These are phyloP conservation scores for Labeo rohita DNA, from an alignment of 2,113 vertebrate genomes.

Conservation along the genomic window DNA sequence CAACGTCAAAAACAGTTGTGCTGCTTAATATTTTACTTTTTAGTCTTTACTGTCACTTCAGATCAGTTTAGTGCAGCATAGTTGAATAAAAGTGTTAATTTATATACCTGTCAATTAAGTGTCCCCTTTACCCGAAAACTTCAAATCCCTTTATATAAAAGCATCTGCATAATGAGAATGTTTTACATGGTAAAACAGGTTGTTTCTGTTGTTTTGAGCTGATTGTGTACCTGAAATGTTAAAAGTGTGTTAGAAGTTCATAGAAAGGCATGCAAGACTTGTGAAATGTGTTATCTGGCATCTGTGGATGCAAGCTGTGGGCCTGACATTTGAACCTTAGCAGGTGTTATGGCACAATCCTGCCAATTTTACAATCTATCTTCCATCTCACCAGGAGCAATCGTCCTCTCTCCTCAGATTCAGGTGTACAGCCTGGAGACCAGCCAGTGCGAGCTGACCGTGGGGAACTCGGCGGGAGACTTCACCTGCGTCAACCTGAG, in stretches of 20 bases:
- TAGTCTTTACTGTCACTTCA: not conserved
- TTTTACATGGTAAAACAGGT: not conserved
- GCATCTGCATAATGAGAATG: not conserved
- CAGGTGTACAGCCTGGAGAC: conserved; percentile 90
- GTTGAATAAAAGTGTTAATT: not conserved
- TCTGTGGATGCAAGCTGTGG: conserved; percentile 33
- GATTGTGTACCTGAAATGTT: not conserved
- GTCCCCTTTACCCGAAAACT: not conserved
- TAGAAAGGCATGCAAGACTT: not conserved
- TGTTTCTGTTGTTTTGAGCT: not conserved
- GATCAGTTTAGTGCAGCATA: no score
- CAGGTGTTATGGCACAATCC: conserved; percentile 21
- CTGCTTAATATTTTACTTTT: not conserved
- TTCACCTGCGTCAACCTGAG: conserved; percentile 90
- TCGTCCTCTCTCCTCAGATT: conserved; percentile 77
- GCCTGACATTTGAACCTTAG: conserved; percentile 23
- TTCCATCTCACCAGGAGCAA: conserved; percentile 12
- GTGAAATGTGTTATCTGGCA: conserved; percentile 1
- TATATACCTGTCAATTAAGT: no score
- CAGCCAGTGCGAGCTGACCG: conserved; percentile 76
- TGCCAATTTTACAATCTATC: conserved; percentile 14
- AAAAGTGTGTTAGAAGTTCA: not conserved
- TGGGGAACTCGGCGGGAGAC: conserved; percentile 86
- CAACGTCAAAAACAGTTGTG: not conserved
- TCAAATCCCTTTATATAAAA: not conserved